These are phyloP conservation scores for Danio jaintianensis DNA, from an alignment of 2,797 vertebrate species.

Conservation along the genomic window DNA sequence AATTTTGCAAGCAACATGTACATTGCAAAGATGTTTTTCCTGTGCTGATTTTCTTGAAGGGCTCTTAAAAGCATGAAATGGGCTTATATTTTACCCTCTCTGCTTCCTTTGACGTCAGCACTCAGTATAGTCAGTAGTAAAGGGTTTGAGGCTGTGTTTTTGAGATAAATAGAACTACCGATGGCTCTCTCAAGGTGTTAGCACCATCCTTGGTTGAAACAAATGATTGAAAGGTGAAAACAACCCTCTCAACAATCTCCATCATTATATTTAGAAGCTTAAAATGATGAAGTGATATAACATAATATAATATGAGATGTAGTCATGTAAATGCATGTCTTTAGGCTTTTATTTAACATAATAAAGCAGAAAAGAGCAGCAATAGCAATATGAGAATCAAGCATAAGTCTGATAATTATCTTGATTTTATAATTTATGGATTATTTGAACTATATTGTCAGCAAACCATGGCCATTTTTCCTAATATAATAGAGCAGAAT, in stretches of 20 bases:
- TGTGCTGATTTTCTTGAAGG: not conserved
- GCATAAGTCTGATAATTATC: too few species aligned
- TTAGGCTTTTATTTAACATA: not conserved
- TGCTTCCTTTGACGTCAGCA: slow-evolving; percentile 5
- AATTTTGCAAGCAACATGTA: not conserved
- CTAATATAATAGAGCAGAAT: not conserved
- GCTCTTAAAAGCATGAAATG: not conserved
- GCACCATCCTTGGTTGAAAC: not conserved
- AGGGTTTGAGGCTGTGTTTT: not conserved
- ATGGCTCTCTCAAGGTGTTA: not conserved
- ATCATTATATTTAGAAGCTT: not conserved
- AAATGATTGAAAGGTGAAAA: not conserved
- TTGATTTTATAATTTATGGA: too few species aligned
- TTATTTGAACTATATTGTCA: not conserved
- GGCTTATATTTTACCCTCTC: not conserved
- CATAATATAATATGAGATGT: not conserved
- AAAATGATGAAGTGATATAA: not conserved
- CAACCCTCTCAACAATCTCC: not conserved
- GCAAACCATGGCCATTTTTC: not conserved
- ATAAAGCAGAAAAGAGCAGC: not conserved
- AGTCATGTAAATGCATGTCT: not conserved
- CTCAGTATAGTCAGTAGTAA: not conserved
- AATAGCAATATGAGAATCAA: not conserved
- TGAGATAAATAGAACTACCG: not conserved
- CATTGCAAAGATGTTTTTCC: not conserved